Evolutionary conservation across 2,113 vertebrate genomes (phyloP), one percentile per base, ranked within the genome.

Genomic region (Isichthys henryi): DNA sequence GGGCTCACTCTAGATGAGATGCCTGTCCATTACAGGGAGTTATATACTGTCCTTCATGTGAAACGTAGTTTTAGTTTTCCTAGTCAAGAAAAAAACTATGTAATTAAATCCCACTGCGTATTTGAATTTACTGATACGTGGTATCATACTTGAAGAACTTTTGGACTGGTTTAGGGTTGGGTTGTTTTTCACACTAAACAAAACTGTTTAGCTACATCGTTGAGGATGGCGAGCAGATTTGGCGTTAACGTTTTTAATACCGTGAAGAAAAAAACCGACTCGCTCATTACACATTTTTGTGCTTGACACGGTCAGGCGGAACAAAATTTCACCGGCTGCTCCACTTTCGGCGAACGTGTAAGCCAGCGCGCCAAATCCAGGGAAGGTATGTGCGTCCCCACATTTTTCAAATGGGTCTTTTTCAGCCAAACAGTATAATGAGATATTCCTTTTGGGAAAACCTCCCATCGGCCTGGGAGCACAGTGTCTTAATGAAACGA

Each of bases 401-500:
- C 88, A 83, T 80, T 85, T 91, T 88, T 88, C 58, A 91, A 91
- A 91, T 53, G 89, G 86, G 48, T 82, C 56, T 91, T 87, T 88
- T 90, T 83, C 84, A 85, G 90, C 86, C 80, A 90, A 89, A 89
- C 80, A 74, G 74, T 66, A 49, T 86, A 91, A 92, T 90, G 87
- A 91, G 74, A 91, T 91, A 88, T 91, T 89, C 88, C 89, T 90
- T 66, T 49, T 85, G 89, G 89, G 91, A 90, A 90, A 89, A 90
- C 80, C 86, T 86, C 50, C 45, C 50, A 45, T 80, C 89, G 88
- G 88, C 90, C 89, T 92, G 86, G 88, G 90, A 91, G 90, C 77
- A 88, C 90, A 49, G 62, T 80, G 50, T 88, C 31, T 89, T 92
- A 90, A 93, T 91, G 90, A 93, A 93, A 92, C 92, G 91, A 93